These are phyloP conservation scores for Sebastiscus albofasciatus DNA, from an alignment of 2,797 vertebrate genomes.

Conservation along the genomic window DNA sequence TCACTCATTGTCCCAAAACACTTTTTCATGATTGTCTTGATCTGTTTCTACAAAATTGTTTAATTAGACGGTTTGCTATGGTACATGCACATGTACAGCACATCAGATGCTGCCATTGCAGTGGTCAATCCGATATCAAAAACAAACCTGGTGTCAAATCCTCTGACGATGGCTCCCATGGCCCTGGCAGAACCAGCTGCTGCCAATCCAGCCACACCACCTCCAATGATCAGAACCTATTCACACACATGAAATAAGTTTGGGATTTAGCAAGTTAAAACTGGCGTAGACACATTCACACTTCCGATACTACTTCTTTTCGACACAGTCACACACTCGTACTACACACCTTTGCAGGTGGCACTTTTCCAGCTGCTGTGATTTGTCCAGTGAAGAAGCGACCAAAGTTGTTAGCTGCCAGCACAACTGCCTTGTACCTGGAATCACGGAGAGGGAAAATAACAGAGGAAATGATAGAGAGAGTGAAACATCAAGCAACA, in stretches of 20 bases:
- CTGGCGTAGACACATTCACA: background rate
- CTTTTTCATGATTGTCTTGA: background rate
- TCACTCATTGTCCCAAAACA: background rate
- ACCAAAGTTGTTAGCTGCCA: constrained; percentile 94
- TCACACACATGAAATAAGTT: constrained; percentile 13
- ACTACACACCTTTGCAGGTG: constrained; percentile 80
- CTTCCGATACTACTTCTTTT: background rate
- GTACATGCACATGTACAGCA: background rate
- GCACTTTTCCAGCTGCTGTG: constrained; percentile 83
- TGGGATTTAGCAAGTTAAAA: background rate
- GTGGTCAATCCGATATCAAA: background rate
- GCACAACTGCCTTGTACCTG: constrained; percentile 95
- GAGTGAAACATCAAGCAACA: background rate
- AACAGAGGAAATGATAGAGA: background rate
- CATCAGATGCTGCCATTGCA: background rate
- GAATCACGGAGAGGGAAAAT: constrained; percentile 21
- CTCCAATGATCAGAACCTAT: constrained; percentile 88
- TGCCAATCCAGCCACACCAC: constrained; percentile 86
- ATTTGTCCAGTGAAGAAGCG: constrained; percentile 88
- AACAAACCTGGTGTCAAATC: constrained; percentile 86
- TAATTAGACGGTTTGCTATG: background rate
- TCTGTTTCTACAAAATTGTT: background rate
- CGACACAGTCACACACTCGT: background rate
- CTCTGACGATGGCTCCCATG: constrained; percentile 88
- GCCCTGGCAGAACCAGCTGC: constrained; percentile 87